Base-by-base conservation (phyloP, 2,797 vertebrate genomes). In the Macropodus opercularis region DNA sequence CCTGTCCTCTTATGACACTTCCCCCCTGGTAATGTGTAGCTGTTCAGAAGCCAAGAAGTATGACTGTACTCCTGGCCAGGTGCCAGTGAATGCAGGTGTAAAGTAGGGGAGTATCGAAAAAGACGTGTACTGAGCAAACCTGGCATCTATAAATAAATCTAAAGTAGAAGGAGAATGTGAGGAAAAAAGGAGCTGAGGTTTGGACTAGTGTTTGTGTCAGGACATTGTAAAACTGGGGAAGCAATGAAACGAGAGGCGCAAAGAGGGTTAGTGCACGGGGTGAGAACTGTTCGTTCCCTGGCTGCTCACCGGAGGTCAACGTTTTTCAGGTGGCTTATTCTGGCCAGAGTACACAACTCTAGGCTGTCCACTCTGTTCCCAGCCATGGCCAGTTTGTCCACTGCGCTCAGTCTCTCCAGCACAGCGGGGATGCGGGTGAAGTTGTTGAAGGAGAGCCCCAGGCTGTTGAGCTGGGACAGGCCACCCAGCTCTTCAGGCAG, bases 381-480 rank as follows among this genome's bases (percentile, higher is more conserved):
- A 23, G 96, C 94, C 95, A 99, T 91, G 68, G 94, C 81, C 58
- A 99, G 86, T 81, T 93, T 96, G 84, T 98, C 96, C 72, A 97
- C 77, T 6, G 85, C 69, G 2, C 77, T 62, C 42, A 98, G 90
- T 62, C 92, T 93, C 89, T 94, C 94, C 89, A 94, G 92, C 83
- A 97, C 87, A 39, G 81, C 73, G 7, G 97, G 96, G 81, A 99
- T 81, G 64, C 91, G 85, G 77, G 87, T 84, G 74, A 99, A 96
- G 77, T 92, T 92, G 79, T 98, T 99, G 86, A 99, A 99, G 69
- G 96, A 96, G 46, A 99, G 94, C 27, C 96, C 95, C 23, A 99
- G 86, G 72, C 91, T 92, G 79, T 90, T 93, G 79, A 99, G 95
- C 82, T 96, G 95, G 21, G 87, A 86, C 49, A 99, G 90, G 75